Percentiles rank a stretch among this genome's conserved stretches.
Evolutionary conservation across 2,888 invertebrate species (phyloP).

Genomic region (Tromatobia lineatoria): DNA sequence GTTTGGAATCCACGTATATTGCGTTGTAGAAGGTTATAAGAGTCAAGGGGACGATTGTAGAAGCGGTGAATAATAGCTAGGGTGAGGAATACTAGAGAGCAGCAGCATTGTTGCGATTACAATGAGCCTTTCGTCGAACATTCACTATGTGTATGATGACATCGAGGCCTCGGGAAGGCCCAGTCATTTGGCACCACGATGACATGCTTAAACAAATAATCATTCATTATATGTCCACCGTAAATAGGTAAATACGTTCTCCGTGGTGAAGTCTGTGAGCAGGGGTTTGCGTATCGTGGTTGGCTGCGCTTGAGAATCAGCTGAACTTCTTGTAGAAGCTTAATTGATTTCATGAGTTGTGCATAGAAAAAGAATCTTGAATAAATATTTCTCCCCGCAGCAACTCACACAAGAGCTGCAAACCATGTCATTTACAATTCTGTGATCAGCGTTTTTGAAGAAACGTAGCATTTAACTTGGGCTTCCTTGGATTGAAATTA

Average conservation of each 20-base stretch:
- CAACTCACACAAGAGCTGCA: constrained; percentile 13
- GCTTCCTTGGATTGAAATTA: background rate
- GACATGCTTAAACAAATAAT: constrained; percentile 13
- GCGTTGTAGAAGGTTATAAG: background rate
- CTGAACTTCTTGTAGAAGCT: background rate
- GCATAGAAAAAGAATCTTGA: constrained; percentile 12
- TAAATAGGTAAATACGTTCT: background rate
- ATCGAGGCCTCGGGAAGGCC: background rate
- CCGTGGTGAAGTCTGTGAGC: background rate
- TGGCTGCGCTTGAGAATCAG: background rate
- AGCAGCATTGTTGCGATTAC: constrained; percentile 72
- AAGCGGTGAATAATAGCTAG: constrained; percentile 47
- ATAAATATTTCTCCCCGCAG: constrained; percentile 37
- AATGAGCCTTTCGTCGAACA: constrained; percentile 74
- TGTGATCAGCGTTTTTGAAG: background rate
- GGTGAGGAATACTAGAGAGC: constrained; percentile 67
- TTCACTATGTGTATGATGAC: constrained; percentile 31
- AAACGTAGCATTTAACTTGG: background rate
- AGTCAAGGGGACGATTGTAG: background rate
- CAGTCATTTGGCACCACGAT: background rate
- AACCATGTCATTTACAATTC: background rate
- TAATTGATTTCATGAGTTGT: constrained; percentile 4
- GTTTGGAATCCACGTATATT: constrained; percentile 6
- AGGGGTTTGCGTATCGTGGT: background rate
- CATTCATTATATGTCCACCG: constrained; percentile 9